Percentiles rank a stretch among this genome's conserved stretches.
Evolutionary conservation across 2,888 invertebrate species (phyloP).

Genomic region (Ophioninae sp.): DNA sequence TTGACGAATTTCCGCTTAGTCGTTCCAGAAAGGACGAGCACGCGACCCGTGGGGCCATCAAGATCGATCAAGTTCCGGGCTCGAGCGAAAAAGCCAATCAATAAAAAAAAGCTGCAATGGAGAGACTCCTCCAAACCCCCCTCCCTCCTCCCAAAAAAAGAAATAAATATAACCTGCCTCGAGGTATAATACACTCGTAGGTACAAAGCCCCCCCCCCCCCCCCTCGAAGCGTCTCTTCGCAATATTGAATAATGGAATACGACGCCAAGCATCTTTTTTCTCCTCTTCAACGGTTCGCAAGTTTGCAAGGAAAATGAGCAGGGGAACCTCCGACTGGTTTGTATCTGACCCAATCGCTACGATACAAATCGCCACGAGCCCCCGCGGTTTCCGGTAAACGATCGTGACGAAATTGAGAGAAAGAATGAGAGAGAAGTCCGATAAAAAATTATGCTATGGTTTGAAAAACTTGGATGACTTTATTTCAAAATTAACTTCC

Average conservation of each 20-base stretch:
- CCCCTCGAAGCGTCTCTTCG: not conserved
- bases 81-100: not conserved
- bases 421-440: not conserved
- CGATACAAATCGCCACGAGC: conserved; percentile 51
- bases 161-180: not conserved
- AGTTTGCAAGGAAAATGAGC: conserved; percentile 31
- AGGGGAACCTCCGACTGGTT: conserved; percentile 5
- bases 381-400: conserved; percentile 40
- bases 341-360: conserved; percentile 8
- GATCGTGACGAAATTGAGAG: conserved; percentile 23
- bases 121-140: not conserved
- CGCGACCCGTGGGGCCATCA: conserved; percentile 38
- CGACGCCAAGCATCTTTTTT: conserved; percentile 29
- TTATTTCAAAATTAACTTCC: too few species aligned
- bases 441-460: too few species aligned
- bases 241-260: conserved; percentile 62
- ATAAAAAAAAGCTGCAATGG: not conserved
- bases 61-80: conserved; percentile 38
- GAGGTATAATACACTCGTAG: not conserved
- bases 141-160: not conserved
- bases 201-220: not conserved
- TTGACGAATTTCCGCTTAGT: conserved; percentile 32
- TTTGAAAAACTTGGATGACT: too few species aligned
- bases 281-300: not conserved
- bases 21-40: conserved; percentile 12